Evolutionary conservation across 2,113 vertebrate genomes (phyloP).

Genomic region (Rhea americana): DNA sequence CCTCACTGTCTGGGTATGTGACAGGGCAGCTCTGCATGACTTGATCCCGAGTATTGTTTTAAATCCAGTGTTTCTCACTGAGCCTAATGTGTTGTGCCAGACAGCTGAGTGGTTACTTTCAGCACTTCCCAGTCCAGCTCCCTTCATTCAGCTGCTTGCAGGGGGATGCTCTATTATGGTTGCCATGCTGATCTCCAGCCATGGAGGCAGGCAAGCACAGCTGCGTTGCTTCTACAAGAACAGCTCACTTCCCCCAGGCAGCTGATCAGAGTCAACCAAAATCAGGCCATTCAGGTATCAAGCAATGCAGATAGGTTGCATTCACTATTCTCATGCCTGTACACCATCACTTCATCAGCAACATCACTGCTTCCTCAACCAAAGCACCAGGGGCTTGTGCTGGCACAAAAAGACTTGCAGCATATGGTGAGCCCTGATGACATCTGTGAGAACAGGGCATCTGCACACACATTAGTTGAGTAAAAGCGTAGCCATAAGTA

Average conservation of each 20-base stretch:
- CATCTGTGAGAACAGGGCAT: not conserved
- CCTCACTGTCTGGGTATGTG: not conserved
- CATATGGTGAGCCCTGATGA: not conserved
- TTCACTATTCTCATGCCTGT: not conserved
- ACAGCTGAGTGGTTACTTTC: not conserved
- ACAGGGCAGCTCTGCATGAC: not conserved
- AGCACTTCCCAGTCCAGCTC: rapidly evolving
- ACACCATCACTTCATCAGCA: not conserved
- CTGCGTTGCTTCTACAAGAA: not conserved
- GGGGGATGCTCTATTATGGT: not conserved
- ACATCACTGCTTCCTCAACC: not conserved
- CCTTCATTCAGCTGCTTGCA: not conserved
- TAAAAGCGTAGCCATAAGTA: not conserved
- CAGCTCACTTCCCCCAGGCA: not conserved
- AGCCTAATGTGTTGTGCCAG: conserved; percentile 1
- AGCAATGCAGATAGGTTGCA: not conserved
- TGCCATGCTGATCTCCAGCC: not conserved
- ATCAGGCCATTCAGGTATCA: not conserved
- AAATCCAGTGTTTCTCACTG: not conserved
- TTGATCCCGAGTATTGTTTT: conserved; percentile 53
- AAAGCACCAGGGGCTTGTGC: not conserved
- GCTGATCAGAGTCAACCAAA: not conserved
- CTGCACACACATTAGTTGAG: rapidly evolving
- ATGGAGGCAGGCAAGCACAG: not conserved
- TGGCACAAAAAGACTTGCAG: not conserved